Evolutionary conservation across 2,888 invertebrate species (phyloP), one percentile per base, ranked within the genome.

Genomic region (Apotomis capreana): DNA sequence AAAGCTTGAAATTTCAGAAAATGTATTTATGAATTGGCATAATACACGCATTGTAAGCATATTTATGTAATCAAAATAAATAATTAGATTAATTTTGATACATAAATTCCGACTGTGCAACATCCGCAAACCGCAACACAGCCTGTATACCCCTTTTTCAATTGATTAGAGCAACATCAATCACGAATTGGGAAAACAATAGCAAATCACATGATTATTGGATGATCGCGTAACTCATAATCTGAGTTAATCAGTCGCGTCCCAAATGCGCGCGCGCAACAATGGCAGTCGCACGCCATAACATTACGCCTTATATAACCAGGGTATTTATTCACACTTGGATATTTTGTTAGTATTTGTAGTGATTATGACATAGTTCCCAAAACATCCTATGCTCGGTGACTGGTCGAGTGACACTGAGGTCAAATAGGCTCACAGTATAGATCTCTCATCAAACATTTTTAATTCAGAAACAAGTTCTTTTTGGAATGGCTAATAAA

Each of bases 191-290:
- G 46, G 46, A 36, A 65, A 65, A 65, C 57, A 65, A 65, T 65
- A 65, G 65, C 64, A 55, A 63, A 65, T 65, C 65, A 65, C 65
- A 65, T 65, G 65, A 57, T 65, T 65, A 65, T 57, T 57, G 55
- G 65, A 65, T 65, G 65, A 57, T 65, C 65, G 65, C 65, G 65
- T 55, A 65, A 65, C 65, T 65, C 65, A 46, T 65, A 65, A 65
- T 65, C 65, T 65, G 46, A 65, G 55, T 65, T 65, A 65, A 65
- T 65, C 65, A 65, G 65, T 46, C 12, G 55, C 65, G 65, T 46
- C 65, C 65, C 65, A 57, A 65, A 65, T 65, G 55, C 46, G 26
- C 58, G 3, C 3, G 37, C 58, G 65, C 46, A 64, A 65, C 65
- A 65, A 65, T 46, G 65, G 65, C 55, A 36, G 55, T 65, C 65